Conservation (phyloP, 2,113 vertebrate species). For the Sylvietta virens region DNA sequence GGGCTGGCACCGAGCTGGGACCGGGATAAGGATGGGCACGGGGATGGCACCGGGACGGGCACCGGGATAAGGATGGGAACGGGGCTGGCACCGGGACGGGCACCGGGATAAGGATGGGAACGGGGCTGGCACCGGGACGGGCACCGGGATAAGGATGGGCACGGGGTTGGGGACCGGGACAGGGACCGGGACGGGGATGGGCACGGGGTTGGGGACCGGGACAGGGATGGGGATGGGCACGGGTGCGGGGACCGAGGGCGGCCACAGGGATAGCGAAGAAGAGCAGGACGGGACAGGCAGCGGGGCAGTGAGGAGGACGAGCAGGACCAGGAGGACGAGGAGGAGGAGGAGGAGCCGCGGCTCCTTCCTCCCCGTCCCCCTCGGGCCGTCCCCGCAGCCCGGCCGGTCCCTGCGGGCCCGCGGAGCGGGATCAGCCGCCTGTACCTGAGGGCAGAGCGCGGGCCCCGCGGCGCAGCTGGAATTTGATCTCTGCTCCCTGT, state of each 20-base stretch:
- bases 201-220: no score
- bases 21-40: not conserved
- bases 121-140: no score
- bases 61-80: no score
- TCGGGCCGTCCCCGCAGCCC: not conserved
- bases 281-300: not conserved
- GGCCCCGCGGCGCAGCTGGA: not conserved
- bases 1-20: no score
- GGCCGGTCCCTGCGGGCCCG: not conserved
- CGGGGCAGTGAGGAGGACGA: not conserved
- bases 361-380: not conserved
- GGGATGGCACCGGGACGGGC: not conserved
- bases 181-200: not conserved
- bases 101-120: no score
- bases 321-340: no score
- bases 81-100: no score
- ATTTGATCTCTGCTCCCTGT: slow-evolving; percentile 44
- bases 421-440: not conserved
- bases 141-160: not conserved
- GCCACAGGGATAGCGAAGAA: not conserved
- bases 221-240: not conserved
- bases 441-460: not conserved
- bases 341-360: not conserved
- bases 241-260: no score
- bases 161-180: no score